Evolutionary conservation across 2,113 vertebrate species (phyloP).

Genomic region (Centropristis striata): DNA sequence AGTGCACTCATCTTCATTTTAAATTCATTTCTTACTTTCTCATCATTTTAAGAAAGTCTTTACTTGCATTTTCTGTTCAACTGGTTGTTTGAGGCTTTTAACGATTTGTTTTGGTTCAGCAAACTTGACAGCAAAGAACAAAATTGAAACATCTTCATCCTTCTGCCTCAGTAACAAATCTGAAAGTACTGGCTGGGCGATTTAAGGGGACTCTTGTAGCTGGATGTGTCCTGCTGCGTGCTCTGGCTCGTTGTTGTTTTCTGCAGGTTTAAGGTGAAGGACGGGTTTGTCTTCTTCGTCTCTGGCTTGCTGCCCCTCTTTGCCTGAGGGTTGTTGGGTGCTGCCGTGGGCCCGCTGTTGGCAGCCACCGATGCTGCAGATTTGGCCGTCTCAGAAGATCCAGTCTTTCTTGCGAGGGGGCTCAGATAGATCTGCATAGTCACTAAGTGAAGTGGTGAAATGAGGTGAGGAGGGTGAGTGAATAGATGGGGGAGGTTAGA

Average conservation of each 20-base stretch:
- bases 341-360: conserved; percentile 46
- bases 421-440: conserved; percentile 89
- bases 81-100: background rate
- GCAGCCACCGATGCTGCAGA: conserved; percentile 68
- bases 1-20: background rate
- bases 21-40: background rate
- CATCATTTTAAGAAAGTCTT: background rate
- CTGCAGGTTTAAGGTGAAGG: conserved; percentile 84
- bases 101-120: background rate
- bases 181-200: conserved; percentile 90
- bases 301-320: conserved; percentile 34
- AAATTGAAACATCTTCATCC: background rate
- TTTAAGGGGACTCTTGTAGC: conserved; percentile 87
- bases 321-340: background rate
- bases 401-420: conserved; percentile 86
- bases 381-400: conserved; percentile 79
- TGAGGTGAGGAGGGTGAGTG: conserved; percentile 56
- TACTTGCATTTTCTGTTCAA: background rate
- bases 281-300: conserved; percentile 51
- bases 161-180: conserved; percentile 82
- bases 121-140: background rate
- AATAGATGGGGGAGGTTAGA: background rate
- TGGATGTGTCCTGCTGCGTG: conserved; percentile 71
- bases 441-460: conserved; percentile 85
- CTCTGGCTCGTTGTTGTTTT: conserved; percentile 82